Evolutionary conservation across 2,888 invertebrate genomes (phyloP), one percentile per base, ranked within the genome.

Genomic region (Caenorhabditis plicata): DNA sequence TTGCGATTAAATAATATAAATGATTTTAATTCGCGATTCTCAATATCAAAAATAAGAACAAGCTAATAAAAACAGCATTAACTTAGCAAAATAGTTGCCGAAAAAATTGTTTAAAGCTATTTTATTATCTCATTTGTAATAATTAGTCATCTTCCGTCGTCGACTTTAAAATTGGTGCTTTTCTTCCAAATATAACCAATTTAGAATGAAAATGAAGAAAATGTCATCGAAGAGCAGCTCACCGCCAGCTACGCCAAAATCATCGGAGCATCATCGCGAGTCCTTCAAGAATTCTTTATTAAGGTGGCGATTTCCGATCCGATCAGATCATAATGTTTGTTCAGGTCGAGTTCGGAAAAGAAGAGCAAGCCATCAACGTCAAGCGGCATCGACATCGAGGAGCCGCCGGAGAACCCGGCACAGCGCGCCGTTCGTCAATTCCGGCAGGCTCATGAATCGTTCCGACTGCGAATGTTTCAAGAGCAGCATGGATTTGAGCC

Each of bases 401-500:
- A 52, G 41, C 51, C 19, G 47, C 33, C 25, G 36, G 47, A 64
- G 19, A 63, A 60, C 33, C 40, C 52, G 2, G 57, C 53, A 9
- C 47, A 44, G 4, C 44, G 55, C 8, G 60, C 48, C 4, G 60
- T 62, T n/a, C 48, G 71, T 33, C 63, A 63, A 35, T 73, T 73
- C 62, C 63, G 64, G 57, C 54, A 48, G 29, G 78, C 77, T 4
- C 78, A 78, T 42, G 75, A 78, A 54, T 68, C 68, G 25, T 77
- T 77, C 56, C 60, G 77, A 13, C 58, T 74, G 22, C 67, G 77
- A 45, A 77, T 77, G 77, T 66, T 77, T 25, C 77, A 69, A 33
- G 69, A 69, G 39, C 68, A 69, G 43, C 68, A 69, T 47, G 68
- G 68, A 55, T 68, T 65, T 49, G 68, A 69, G 57, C 65, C 68